Evolutionary conservation across 2,113 vertebrate genomes (phyloP).

Genomic region (Nothobranchius furzeri): DNA sequence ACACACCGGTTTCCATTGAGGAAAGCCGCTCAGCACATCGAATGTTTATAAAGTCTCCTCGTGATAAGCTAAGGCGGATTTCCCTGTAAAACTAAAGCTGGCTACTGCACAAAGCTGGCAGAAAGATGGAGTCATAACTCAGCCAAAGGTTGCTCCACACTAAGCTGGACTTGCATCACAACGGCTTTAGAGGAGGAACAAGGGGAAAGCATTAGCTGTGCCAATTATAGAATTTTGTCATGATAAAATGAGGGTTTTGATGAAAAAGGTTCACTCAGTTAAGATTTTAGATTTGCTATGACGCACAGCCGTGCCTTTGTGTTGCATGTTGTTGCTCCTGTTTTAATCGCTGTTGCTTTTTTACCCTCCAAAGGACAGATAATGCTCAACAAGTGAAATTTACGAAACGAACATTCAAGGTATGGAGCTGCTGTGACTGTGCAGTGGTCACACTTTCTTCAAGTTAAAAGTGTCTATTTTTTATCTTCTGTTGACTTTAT

Average conservation of each 20-base stretch:
- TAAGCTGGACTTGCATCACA: slow-evolving; percentile 35
- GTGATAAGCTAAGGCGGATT: neutral
- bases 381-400: too few species aligned
- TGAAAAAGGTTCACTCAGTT: slow-evolving; percentile 17
- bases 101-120: slow-evolving; percentile 28
- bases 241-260: neutral
- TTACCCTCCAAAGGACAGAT: too few species aligned
- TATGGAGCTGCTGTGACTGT: slow-evolving; percentile 7
- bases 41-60: slow-evolving; percentile 24
- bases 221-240: slow-evolving; percentile 7
- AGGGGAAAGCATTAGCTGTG: slow-evolving; percentile 25
- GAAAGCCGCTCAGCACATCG: slow-evolving; percentile 13
- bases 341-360: neutral
- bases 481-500: neutral
- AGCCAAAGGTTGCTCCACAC: slow-evolving; percentile 49
- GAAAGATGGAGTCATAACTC: neutral
- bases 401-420: slow-evolving; percentile 13
- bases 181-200: slow-evolving; percentile 8
- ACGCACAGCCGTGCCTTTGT: neutral
- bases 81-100: slow-evolving; percentile 14
- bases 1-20: neutral
- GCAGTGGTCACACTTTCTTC: slow-evolving; percentile 4
- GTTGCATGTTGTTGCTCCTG: neutral
- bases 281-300: neutral
- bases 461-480: slow-evolving; percentile 16